A percentile compares a stretch with the other conserved stretches of the same genome.
These are phyloP conservation scores for Rhyacophila evoluta DNA, from an alignment of 2,888 invertebrate genomes.

Conservation along the genomic window DNA sequence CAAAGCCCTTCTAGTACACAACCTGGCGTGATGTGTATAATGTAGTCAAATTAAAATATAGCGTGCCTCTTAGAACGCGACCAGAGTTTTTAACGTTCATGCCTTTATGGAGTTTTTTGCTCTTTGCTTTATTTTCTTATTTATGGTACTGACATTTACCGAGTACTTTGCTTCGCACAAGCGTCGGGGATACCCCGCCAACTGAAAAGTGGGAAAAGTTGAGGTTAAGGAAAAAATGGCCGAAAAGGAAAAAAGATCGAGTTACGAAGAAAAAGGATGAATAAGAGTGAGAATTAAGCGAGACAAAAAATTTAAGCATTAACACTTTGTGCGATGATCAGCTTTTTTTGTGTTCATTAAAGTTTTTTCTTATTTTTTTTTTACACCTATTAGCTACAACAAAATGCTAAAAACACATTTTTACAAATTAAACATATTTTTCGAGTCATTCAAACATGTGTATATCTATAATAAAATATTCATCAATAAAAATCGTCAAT, in stretches of 20 bases:
- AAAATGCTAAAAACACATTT: too few relatives aligned
- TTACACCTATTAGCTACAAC: too few relatives aligned
- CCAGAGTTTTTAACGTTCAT: not conserved
- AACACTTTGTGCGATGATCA: not conserved
- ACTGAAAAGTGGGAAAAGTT: conserved; percentile 19
- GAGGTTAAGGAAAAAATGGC: conserved; percentile 11
- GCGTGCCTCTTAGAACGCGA: not conserved
- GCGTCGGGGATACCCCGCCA: not conserved
- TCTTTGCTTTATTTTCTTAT: conserved; percentile 7
- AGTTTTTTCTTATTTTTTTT: too few relatives aligned
- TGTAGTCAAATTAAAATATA: conserved; percentile 24
- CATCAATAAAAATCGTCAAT: too few relatives aligned
- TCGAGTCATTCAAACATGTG: too few relatives aligned
- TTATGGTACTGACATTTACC: conserved; percentile 22
- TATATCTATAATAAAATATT: too few relatives aligned
- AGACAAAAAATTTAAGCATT: conserved; percentile 9
- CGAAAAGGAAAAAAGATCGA: not conserved
- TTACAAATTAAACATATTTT: too few relatives aligned
- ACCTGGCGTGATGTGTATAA: conserved; percentile 13
- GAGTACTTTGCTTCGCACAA: not conserved
- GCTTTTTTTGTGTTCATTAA: not conserved
- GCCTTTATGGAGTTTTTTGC: not conserved
- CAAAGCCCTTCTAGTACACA: conserved; percentile 8
- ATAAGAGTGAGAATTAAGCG: conserved; percentile 16
- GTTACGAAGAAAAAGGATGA: conserved; percentile 15